A percentile compares a stretch with the other conserved stretches of the same genome.
phyloP scores from a whole-genome alignment of 2,888 invertebrate species.

The Notodonta dromedarius region DNA sequence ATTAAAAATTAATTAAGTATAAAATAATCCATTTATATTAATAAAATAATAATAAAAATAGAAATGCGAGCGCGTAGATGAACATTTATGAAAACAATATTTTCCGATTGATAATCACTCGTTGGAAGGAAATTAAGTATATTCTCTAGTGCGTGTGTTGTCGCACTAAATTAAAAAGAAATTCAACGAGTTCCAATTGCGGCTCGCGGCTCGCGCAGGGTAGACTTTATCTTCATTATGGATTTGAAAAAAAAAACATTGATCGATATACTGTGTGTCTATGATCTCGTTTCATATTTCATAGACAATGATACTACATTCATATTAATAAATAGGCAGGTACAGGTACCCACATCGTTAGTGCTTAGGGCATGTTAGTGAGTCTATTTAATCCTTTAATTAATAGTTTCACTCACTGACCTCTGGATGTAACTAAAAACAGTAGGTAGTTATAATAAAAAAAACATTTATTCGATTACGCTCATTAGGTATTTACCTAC shows the following conservation, averaged over 20 bases:
- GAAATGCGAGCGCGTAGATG: constrained; percentile 21
- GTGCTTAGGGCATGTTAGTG: no score
- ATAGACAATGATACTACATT: constrained; percentile 31
- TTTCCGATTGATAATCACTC: constrained; percentile 27
- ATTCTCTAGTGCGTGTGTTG: constrained; percentile 50
- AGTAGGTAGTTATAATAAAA: background rate
- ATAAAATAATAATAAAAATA: no score
- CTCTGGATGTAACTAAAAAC: no score
- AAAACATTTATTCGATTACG: background rate
- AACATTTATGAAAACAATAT: constrained; percentile 11
- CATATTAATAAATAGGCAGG: background rate
- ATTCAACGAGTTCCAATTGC: constrained; percentile 55
- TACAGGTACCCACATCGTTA: background rate
- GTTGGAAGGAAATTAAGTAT: constrained; percentile 43
- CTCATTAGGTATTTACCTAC: background rate
- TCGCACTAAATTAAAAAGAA: constrained; percentile 60
- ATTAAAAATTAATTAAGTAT: no score
- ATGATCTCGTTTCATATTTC: constrained; percentile 45
- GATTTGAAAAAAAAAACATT: constrained; percentile 41
- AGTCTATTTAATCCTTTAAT: constrained; percentile 15
- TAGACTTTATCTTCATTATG: constrained; percentile 53
- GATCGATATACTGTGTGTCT: constrained; percentile 49
- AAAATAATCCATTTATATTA: no score
- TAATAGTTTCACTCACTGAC: background rate
- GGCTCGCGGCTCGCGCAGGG: constrained; percentile 40